A percentile compares a stretch with the other conserved stretches of the same genome.
Evolutionary conservation across 2,888 invertebrate species (phyloP).

Genomic region (Proisotoma minuta): DNA sequence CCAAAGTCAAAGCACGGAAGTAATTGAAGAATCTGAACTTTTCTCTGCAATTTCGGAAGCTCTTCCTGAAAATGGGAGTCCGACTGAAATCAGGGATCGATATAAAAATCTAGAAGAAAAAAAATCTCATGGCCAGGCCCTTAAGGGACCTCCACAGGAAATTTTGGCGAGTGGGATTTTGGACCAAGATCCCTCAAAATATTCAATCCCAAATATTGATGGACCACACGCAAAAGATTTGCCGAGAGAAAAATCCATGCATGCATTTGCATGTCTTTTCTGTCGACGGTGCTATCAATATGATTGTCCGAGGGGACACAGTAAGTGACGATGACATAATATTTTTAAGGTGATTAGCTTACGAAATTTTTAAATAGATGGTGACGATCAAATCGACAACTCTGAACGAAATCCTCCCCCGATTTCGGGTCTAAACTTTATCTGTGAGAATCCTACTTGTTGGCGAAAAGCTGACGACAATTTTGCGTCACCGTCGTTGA

Average conservation of each 20-base stretch:
- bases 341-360: neutral
- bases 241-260: slow-evolving; percentile 32
- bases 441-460: slow-evolving; percentile 31
- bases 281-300: slow-evolving; percentile 38
- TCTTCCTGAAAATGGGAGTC: slow-evolving; percentile 26
- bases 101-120: too few species aligned
- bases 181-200: slow-evolving; percentile 12
- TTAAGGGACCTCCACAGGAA: neutral
- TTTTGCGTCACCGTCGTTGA: neutral
- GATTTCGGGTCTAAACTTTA: slow-evolving; percentile 14
- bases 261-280: slow-evolving; percentile 33
- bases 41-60: slow-evolving; percentile 24
- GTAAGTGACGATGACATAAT: slow-evolving; percentile 18
- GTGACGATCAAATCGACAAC: slow-evolving; percentile 36
- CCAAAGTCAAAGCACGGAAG: neutral
- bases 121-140: too few species aligned
- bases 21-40: neutral
- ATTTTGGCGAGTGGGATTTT: neutral
- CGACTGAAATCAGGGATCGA: slow-evolving; percentile 25
- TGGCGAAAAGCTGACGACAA: slow-evolving; percentile 18
- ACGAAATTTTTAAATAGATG: slow-evolving; percentile 18
- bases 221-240: slow-evolving; percentile 31
- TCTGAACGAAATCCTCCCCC: slow-evolving; percentile 4
- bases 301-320: slow-evolving; percentile 35
- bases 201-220: slow-evolving; percentile 37